phyloP scores from a whole-genome alignment of 1,140 invertebrate genomes.

The Battus philenor region DNA sequence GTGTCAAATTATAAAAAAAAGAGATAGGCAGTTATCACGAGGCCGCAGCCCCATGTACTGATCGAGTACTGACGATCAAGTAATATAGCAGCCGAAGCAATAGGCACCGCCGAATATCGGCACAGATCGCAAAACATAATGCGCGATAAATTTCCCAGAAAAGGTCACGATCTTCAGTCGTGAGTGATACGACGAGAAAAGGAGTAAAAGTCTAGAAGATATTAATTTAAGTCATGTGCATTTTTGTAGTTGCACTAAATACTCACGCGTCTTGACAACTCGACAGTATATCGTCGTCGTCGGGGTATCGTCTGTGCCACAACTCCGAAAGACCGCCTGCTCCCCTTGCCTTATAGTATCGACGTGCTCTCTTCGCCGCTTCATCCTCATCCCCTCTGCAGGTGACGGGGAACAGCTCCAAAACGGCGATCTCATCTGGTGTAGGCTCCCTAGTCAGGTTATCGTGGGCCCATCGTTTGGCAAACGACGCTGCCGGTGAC shows the following conservation, averaged over 20 bases:
- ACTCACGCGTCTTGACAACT: constrained; percentile 66
- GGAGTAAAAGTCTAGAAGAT: no score
- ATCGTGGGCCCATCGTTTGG: constrained; percentile 62
- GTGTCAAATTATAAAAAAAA: no score
- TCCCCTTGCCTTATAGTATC: constrained; percentile 53
- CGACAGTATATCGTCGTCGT: constrained; percentile 64
- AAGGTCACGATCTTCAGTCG: no score
- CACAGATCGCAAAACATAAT: no score
- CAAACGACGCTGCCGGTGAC: constrained; percentile 68
- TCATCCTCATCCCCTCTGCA: constrained; percentile 50
- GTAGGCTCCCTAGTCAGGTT: constrained; percentile 49
- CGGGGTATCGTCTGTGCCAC: constrained; percentile 55
- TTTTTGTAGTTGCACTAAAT: constrained; percentile 6
- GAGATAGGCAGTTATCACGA: no score
- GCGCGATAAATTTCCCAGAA: no score
- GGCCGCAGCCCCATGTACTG: no score
- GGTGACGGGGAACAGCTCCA: constrained; percentile 43
- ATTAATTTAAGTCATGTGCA: no score
- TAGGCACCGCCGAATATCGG: no score
- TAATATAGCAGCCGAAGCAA: no score
- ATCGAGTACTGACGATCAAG: no score
- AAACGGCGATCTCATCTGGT: constrained; percentile 38
- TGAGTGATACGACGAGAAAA: no score
- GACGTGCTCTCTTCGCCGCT: constrained; percentile 49
- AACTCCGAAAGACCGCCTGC: constrained; percentile 49